These are phyloP conservation scores for Watsonalla binaria DNA, from an alignment of 2,888 invertebrate species.

Conservation along the genomic window DNA sequence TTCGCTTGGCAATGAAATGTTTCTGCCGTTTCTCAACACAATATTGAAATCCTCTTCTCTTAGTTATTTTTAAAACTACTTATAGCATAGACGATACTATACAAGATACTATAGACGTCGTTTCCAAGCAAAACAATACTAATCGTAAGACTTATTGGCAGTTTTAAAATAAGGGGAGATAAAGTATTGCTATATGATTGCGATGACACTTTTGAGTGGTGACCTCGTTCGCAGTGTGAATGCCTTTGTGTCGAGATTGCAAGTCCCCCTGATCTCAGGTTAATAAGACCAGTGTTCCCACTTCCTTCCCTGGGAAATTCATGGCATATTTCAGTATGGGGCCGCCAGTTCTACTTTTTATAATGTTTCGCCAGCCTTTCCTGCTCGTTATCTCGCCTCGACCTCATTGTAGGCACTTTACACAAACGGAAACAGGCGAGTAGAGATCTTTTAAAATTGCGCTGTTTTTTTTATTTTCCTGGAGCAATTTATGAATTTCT, in stretches of 20 bases:
- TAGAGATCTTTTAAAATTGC: constrained; percentile 56
- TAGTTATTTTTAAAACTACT: no score
- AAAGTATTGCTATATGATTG: constrained; percentile 31
- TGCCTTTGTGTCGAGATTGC: constrained; percentile 38
- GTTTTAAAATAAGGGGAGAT: background rate
- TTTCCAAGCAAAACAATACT: no score
- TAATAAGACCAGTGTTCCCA: constrained; percentile 44
- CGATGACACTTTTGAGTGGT: constrained; percentile 30
- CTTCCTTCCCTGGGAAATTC: constrained; percentile 34
- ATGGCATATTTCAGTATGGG: constrained; percentile 32
- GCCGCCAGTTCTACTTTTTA: constrained; percentile 30
- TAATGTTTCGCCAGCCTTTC: constrained; percentile 46
- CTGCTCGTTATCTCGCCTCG: constrained; percentile 66
- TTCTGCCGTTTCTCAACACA: no score
- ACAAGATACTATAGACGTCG: no score
- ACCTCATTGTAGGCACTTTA: constrained; percentile 63
- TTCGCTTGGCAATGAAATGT: no score
- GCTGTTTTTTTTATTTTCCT: constrained; percentile 2
- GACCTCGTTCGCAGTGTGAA: constrained; percentile 26
- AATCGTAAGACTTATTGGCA: no score
- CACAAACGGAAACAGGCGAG: constrained; percentile 51
- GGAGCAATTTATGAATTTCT: background rate
- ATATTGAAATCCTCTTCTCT: no score
- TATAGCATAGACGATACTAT: no score
- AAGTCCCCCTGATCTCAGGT: constrained; percentile 42